Evolutionary conservation across 2,113 vertebrate genomes (phyloP).

Genomic region (Stegostoma tigrinum): DNA sequence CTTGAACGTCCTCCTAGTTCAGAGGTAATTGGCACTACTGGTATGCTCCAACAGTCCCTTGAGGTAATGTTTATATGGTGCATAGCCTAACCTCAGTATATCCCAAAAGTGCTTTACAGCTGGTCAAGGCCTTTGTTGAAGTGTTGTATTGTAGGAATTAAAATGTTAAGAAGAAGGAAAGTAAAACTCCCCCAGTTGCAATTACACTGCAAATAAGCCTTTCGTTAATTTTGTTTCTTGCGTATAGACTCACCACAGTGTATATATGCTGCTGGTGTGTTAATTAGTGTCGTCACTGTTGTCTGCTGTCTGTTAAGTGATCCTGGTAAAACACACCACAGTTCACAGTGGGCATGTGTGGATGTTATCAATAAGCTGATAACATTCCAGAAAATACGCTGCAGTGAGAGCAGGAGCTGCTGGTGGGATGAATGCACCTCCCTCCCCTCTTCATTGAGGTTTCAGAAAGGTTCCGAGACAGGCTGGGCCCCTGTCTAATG

Average conservation of each 20-base stretch:
- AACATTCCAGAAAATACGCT: neutral
- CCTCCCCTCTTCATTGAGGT: neutral
- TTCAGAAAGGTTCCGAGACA: neutral
- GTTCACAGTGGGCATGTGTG: neutral
- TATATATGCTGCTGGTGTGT: neutral
- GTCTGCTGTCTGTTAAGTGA: slow-evolving; percentile 30
- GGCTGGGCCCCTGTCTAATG: neutral
- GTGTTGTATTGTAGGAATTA: no score
- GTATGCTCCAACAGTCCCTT: no score
- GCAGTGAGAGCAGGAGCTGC: neutral
- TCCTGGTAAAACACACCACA: neutral
- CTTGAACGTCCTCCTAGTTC: no score
- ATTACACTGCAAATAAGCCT: neutral
- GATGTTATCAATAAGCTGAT: neutral
- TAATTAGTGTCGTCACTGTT: neutral
- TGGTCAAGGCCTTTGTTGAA: neutral
- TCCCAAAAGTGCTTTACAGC: neutral
- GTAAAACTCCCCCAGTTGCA: neutral
- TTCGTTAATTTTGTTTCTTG: slow-evolving; percentile 9
- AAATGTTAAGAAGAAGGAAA: neutral
- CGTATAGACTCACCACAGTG: neutral
- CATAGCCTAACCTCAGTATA: neutral
- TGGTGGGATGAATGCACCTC: neutral
- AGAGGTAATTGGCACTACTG: no score
- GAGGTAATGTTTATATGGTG: neutral